Percentiles rank a stretch among this genome's conserved stretches.
Conservation (phyloP, 2,797 vertebrate species). For the Anabas testudineus region DNA sequence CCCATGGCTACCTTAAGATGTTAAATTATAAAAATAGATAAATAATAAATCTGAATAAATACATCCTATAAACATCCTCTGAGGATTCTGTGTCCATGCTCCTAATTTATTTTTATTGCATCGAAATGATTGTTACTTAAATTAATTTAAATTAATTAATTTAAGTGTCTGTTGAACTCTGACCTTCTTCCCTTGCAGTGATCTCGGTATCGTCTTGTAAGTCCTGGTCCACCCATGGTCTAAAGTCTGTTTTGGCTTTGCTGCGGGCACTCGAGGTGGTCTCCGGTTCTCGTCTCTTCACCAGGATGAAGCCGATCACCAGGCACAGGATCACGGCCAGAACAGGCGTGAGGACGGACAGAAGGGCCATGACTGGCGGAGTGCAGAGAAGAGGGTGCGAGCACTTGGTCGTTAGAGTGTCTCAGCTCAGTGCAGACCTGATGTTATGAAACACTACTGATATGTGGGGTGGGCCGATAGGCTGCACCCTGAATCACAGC, state of each 20-base stretch:
- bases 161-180: slow-evolving; percentile 11
- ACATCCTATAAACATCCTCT: accelerated
- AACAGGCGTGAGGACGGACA: slow-evolving; percentile 87
- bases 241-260: slow-evolving; percentile 30
- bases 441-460: slow-evolving; percentile 14
- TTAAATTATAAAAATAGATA: no score
- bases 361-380: slow-evolving; percentile 81
- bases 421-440: background rate
- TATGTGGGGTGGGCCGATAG: background rate
- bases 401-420: background rate
- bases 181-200: slow-evolving; percentile 82
- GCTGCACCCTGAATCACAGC: slow-evolving; percentile 23
- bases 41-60: no score
- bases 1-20: no score
- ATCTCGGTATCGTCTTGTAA: slow-evolving; percentile 86
- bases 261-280: background rate
- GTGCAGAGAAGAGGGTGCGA: background rate
- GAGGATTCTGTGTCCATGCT: no score
- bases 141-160: no score
- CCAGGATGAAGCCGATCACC: slow-evolving; percentile 84
- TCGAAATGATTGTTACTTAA: no score
- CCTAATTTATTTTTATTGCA: no score
- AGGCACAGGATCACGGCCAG: slow-evolving; percentile 87
- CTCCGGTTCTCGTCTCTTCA: slow-evolving; percentile 60
- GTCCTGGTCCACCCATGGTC: slow-evolving; percentile 91